phyloP scores from a whole-genome alignment of 2,888 invertebrate species.

The Apotomis betuletana region DNA sequence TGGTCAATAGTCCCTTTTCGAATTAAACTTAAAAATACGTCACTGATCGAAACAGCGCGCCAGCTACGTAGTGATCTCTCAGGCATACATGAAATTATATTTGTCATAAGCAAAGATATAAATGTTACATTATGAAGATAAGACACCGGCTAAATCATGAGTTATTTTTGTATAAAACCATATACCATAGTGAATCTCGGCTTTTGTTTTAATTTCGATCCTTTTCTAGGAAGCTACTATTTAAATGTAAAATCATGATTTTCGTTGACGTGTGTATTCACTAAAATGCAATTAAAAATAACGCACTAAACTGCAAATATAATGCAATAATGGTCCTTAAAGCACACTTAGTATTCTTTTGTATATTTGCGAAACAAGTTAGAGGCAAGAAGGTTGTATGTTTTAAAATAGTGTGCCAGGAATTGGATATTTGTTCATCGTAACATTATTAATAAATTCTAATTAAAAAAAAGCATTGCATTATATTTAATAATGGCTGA shows the following conservation, averaged over 20 bases:
- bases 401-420: background rate
- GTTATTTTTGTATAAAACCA: slow-evolving; percentile 29
- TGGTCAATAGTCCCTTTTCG: too few relatives aligned
- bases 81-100: slow-evolving; percentile 37
- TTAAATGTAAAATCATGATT: slow-evolving; percentile 4
- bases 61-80: slow-evolving; percentile 12
- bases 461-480: background rate
- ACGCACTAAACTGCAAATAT: slow-evolving; percentile 20
- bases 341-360: too few relatives aligned
- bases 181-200: slow-evolving; percentile 34
- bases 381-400: too few relatives aligned
- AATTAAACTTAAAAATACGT: background rate
- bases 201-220: background rate
- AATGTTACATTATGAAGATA: slow-evolving; percentile 20
- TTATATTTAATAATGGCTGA: background rate
- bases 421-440: background rate
- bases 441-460: background rate
- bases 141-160: slow-evolving; percentile 13
- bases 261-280: slow-evolving; percentile 17
- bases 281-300: slow-evolving; percentile 5
- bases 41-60: slow-evolving; percentile 19
- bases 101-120: slow-evolving; percentile 39
- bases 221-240: slow-evolving; percentile 9
- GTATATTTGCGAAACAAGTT: too few relatives aligned
- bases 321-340: background rate